Base-by-base conservation (phyloP, 2,888 invertebrate species). In the Melipona bicolor region DNA sequence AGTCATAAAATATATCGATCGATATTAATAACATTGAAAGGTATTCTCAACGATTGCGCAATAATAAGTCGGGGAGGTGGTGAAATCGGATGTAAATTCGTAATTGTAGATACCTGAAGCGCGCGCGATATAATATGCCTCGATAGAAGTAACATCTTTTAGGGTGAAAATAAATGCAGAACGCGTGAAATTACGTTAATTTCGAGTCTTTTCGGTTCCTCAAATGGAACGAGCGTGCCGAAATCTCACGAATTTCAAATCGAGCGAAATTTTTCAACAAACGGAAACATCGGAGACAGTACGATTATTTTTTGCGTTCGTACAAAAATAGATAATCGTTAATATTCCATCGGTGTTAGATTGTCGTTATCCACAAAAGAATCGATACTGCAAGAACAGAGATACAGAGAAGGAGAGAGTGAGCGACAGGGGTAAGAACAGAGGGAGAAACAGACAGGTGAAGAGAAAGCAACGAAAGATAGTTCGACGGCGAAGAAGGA, bases 1-100 rank as follows among this genome's bases (percentile, higher is more conserved):
- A 91, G 90, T 92, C 92, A 90, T 90, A 92, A 92, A 92, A 93
- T 93, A 93, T 92, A 92, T 91, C 87, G 87, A 87, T 91, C 91
- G 90, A 90, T 75, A 84, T 84, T 59, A 86, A 80, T 91, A 92
- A 92, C 92, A 90, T 89, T 80, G 86, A 85, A 85, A 89, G 86
- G 83, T 84, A 77, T 87, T 75, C 83, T 81, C 59, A 54, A n/a
- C 49, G 71, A 84, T 69, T 62, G 75, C 73, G 68, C 72, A 79
- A 81, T 71, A 79, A 87, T 77, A 81, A 87, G 19, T 62, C 19
- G 27, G 19, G 13, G 13, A 62, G 13, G 4, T 19, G 27, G 19
- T 77, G 70, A 73, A 83, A 72, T 83, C 77, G 81, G 80, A 85
- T 70, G 70, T 80, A 68, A 83, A 76, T 71, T 79, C 68, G 78